These are phyloP conservation scores for Harpegnathos saltator DNA, from an alignment of 1,140 invertebrate genomes.

Conservation along the genomic window DNA sequence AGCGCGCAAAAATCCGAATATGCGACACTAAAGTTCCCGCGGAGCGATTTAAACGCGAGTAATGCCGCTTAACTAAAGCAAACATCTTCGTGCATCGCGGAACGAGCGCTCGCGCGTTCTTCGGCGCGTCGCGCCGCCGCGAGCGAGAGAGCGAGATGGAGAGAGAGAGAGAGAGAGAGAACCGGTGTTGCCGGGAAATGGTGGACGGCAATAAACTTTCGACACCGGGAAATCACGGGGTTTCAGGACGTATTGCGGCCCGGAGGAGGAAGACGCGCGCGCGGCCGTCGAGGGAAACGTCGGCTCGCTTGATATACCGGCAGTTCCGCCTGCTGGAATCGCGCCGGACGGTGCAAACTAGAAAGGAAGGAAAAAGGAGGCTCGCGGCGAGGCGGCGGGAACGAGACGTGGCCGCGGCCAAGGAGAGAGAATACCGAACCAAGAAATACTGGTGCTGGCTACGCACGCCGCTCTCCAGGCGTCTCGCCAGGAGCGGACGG, in stretches of 20 bases:
- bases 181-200: constrained; percentile 18
- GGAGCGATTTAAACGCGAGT: not conserved
- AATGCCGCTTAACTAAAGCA: not conserved
- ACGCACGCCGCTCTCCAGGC: constrained; percentile 26
- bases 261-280: constrained; percentile 6
- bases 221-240: constrained; percentile 39
- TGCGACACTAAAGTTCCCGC: not conserved
- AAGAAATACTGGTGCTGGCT: constrained; percentile 67
- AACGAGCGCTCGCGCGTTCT: no score
- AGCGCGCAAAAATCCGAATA: not conserved
- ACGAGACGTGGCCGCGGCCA: constrained; percentile 17
- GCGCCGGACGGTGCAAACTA: constrained; percentile 53
- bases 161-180: no score
- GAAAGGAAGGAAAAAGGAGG: constrained; percentile 61
- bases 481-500: constrained; percentile 34
- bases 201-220: constrained; percentile 47
- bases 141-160: no score
- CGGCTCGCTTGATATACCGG: constrained; percentile 54
- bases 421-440: constrained; percentile 16
- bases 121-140: not conserved
- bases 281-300: constrained; percentile 46
- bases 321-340: constrained; percentile 69
- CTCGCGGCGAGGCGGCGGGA: constrained; percentile 4
- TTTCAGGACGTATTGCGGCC: constrained; percentile 27
- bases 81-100: not conserved